These are phyloP conservation scores for Thomomys bottae DNA, from an alignment of 2,113 vertebrate genomes.

Conservation along the genomic window DNA sequence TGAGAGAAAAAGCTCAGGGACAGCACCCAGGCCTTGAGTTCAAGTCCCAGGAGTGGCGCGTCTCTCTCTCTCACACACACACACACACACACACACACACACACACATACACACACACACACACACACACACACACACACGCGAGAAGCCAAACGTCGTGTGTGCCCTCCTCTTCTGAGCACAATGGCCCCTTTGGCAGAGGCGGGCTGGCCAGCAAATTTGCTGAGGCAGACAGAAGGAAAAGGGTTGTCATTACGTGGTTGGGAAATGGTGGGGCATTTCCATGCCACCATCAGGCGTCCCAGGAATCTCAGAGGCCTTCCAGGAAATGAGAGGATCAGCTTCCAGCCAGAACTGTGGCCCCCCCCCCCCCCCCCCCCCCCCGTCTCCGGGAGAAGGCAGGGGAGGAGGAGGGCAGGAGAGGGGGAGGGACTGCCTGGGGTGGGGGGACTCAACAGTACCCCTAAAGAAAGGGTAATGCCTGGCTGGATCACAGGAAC, in stretches of 20 bases:
- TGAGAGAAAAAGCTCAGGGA: too few relatives aligned
- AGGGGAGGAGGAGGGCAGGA: background rate
- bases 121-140: too few relatives aligned
- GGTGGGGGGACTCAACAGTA: too few relatives aligned
- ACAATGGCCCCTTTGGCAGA: constrained; percentile 56
- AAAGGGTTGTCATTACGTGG: constrained; percentile 90
- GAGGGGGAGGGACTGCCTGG: accelerated
- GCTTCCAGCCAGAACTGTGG: background rate
- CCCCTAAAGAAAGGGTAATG: too few relatives aligned
- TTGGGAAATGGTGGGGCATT: constrained; percentile 88
- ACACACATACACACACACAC: too few relatives aligned
- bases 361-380: too few relatives aligned
- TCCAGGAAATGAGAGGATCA: constrained; percentile 53
- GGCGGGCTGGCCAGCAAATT: constrained; percentile 85
- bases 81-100: too few relatives aligned
- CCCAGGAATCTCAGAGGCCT: background rate
- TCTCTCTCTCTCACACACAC: too few relatives aligned
- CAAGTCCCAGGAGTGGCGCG: too few relatives aligned
- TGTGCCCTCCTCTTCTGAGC: background rate
- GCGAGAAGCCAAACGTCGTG: too few relatives aligned
- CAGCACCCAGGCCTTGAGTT: too few relatives aligned
- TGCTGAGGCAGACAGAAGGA: constrained; percentile 87
- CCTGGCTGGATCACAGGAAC: too few relatives aligned
- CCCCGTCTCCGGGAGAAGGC: background rate
- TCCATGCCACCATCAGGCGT: constrained; percentile 85